phyloP scores from a whole-genome alignment of 2,113 vertebrate genomes.

The Scalopus aquaticus region DNA sequence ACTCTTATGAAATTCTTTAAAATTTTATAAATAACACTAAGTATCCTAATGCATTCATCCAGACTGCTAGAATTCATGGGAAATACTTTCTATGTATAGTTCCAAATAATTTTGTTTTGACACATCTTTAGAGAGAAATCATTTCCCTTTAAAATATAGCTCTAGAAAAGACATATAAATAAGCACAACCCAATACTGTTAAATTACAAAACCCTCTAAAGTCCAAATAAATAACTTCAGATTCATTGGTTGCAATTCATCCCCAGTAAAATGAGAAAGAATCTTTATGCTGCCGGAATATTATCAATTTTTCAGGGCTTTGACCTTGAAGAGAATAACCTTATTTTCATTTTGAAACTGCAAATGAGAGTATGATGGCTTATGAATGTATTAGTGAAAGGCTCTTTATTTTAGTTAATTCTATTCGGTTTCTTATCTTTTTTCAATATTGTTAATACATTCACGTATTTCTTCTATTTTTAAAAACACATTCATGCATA shows the following conservation, averaged over 20 bases:
- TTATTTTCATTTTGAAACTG: slow-evolving; percentile 25
- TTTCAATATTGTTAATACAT: neutral
- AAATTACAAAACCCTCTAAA: slow-evolving; percentile 14
- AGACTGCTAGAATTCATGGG: neutral
- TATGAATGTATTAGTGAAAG: neutral
- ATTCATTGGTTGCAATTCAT: neutral
- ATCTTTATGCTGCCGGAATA: neutral
- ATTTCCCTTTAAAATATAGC: neutral
- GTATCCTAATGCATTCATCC: neutral
- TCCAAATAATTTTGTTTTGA: slow-evolving; percentile 13
- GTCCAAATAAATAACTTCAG: neutral
- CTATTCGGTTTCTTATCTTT: neutral
- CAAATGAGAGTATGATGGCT: neutral
- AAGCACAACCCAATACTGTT: neutral
- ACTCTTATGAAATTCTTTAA: neutral
- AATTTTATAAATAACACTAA: neutral
- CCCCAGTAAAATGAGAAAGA: neutral
- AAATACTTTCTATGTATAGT: neutral
- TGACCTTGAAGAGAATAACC: neutral
- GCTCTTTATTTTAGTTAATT: neutral
- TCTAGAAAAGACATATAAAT: neutral
- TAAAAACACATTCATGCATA: neutral
- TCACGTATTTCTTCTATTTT: neutral
- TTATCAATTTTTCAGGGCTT: slow-evolving; percentile 1
- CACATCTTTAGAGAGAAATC: neutral